These are phyloP conservation scores for Hymenopus coronatus DNA, from an alignment of 2,888 invertebrate species.

Conservation along the genomic window DNA sequence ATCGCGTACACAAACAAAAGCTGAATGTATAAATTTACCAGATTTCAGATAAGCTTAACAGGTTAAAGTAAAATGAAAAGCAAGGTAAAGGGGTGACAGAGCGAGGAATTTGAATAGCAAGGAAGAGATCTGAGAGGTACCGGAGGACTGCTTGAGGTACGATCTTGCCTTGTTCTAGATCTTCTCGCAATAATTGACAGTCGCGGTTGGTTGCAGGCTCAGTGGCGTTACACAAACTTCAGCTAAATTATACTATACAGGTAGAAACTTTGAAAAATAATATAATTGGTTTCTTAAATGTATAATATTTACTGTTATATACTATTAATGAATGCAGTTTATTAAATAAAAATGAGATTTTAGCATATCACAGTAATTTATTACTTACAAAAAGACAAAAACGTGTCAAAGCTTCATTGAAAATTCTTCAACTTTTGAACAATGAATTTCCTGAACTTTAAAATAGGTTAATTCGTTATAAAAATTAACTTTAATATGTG, in stretches of 20 bases:
- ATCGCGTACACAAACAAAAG: not conserved
- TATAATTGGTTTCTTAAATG: too few species aligned
- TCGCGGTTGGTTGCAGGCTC: not conserved
- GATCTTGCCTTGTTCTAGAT: not conserved
- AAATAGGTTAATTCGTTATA: too few species aligned
- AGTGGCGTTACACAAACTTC: not conserved
- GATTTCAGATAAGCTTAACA: slow-evolving; percentile 1
- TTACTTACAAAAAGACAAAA: too few species aligned
- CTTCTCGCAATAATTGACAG: slow-evolving; percentile 7
- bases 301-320: too few species aligned
- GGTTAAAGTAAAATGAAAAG: slow-evolving; percentile 12
- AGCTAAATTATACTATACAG: not conserved
- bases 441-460: too few species aligned
- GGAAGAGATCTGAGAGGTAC: not conserved
- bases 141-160: not conserved
- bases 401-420: too few species aligned
- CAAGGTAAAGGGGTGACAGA: not conserved
- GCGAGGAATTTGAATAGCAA: not conserved
- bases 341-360: too few species aligned
- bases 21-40: not conserved
- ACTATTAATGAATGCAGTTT: too few species aligned
- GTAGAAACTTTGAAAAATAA: too few species aligned
- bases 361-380: too few species aligned
- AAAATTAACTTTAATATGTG: too few species aligned
- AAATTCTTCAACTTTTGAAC: too few species aligned